These are phyloP conservation scores for Prunella strophiata DNA, from an alignment of 2,797 vertebrate genomes.

Conservation along the genomic window DNA sequence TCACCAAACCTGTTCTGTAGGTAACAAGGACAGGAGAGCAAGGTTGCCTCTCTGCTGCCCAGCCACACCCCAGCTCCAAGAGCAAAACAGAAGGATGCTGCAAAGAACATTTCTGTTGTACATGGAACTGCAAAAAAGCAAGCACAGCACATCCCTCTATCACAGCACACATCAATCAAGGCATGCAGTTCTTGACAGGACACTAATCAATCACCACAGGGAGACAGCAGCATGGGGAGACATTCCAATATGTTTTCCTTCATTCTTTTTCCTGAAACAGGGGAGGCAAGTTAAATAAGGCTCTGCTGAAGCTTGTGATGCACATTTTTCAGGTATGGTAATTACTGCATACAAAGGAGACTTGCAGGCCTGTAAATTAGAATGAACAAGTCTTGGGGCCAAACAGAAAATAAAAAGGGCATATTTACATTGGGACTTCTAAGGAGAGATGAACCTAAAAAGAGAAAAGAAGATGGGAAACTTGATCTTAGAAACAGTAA, in stretches of 20 bases:
- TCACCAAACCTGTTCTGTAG: background rate
- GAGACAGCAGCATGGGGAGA: background rate
- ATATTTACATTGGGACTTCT: background rate
- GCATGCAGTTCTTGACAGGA: background rate
- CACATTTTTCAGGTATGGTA: background rate
- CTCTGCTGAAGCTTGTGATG: background rate
- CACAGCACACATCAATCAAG: background rate
- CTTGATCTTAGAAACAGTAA: background rate
- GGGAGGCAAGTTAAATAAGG: background rate
- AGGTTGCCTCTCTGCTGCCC: background rate
- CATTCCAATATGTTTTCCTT: background rate
- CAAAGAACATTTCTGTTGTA: background rate
- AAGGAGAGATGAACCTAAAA: background rate
- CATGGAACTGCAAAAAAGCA: background rate
- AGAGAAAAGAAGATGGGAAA: background rate
- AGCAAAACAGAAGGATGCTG: background rate
- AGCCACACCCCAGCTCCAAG: background rate
- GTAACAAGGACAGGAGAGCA: background rate
- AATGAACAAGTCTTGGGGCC: background rate
- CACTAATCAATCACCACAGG: background rate
- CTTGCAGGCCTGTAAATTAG: background rate
- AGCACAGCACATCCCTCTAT: background rate
- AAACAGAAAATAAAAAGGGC: background rate
- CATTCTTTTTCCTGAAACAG: background rate
- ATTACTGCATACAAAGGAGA: background rate